phyloP scores from a whole-genome alignment of 2,888 invertebrate species.

The Brachypterus glaber region DNA sequence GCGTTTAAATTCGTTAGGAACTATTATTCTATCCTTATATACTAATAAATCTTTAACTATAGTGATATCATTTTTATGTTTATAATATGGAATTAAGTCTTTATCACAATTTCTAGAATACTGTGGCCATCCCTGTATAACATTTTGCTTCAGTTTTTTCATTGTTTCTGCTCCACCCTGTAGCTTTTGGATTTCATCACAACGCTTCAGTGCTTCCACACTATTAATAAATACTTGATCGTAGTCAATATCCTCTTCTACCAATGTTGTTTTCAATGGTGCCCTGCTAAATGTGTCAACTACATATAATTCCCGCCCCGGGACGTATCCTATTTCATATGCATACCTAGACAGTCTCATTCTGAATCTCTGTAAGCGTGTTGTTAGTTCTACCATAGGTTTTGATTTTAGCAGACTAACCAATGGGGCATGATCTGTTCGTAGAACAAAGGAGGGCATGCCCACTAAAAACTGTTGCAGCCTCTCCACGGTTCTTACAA shows the following conservation, averaged over 20 bases:
- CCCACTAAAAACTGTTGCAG: conserved; percentile 25
- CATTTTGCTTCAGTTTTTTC: conserved; percentile 15
- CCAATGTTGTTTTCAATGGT: too few relatives aligned
- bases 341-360: too few relatives aligned
- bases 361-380: conserved; percentile 33
- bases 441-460: conserved; percentile 23
- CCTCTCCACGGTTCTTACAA: conserved; percentile 28
- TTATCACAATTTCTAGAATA: neutral
- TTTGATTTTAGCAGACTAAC: conserved; percentile 30
- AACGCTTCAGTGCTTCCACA: too few relatives aligned
- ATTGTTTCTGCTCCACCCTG: too few relatives aligned
- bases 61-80: conserved; percentile 3
- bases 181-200: too few relatives aligned
- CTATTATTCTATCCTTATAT: too few relatives aligned
- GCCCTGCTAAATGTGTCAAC: too few relatives aligned
- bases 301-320: too few relatives aligned
- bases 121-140: conserved; percentile 4
- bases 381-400: conserved; percentile 29
- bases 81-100: neutral
- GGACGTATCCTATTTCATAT: too few relatives aligned
- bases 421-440: conserved; percentile 36
- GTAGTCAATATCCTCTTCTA: too few relatives aligned
- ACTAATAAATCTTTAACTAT: conserved; percentile 1
- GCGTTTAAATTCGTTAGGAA: too few relatives aligned
- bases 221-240: too few relatives aligned